phyloP scores from a whole-genome alignment of 1,140 invertebrate species.

The Bombyx mandarina region DNA sequence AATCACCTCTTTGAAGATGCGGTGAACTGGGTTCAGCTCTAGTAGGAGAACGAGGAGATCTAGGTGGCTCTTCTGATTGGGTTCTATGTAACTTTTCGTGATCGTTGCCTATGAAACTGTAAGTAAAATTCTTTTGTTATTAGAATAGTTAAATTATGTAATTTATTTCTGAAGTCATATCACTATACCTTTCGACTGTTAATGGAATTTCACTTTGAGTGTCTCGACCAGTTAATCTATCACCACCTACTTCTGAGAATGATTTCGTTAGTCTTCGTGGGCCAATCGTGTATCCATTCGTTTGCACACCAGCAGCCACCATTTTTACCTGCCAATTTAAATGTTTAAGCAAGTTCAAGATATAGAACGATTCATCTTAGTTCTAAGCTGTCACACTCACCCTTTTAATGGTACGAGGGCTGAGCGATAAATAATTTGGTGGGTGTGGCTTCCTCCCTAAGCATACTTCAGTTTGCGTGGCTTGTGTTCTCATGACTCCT shows the following conservation, averaged over 20 bases:
- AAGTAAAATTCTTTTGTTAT: constrained; percentile 13
- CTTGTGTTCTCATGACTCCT: constrained; percentile 91
- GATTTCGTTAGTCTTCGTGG: constrained; percentile 84
- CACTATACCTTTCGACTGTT: constrained; percentile 48
- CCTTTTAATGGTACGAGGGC: constrained; percentile 79
- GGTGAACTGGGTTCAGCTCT: constrained; percentile 38
- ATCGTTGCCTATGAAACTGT: constrained; percentile 67
- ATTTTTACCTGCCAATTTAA: constrained; percentile 78
- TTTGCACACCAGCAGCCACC: constrained; percentile 91
- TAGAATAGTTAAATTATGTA: not conserved
- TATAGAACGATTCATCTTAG: no score
- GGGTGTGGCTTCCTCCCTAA: constrained; percentile 77
- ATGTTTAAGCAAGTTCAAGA: constrained; percentile 1
- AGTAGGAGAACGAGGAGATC: constrained; percentile 76
- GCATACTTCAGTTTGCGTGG: constrained; percentile 89
- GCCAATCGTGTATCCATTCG: constrained; percentile 80
- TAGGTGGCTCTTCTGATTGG: constrained; percentile 85
- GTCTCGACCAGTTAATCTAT: constrained; percentile 51
- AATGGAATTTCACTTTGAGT: constrained; percentile 37
- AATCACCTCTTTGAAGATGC: constrained; percentile 48
- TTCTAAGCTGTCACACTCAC: constrained; percentile 47
- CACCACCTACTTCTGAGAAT: constrained; percentile 82
- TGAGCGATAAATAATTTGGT: constrained; percentile 82
- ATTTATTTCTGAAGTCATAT: not conserved
- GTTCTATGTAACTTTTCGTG: constrained; percentile 86